These are phyloP conservation scores for Lycophotia porphyrea DNA, from an alignment of 2,888 invertebrate genomes.

Conservation along the genomic window DNA sequence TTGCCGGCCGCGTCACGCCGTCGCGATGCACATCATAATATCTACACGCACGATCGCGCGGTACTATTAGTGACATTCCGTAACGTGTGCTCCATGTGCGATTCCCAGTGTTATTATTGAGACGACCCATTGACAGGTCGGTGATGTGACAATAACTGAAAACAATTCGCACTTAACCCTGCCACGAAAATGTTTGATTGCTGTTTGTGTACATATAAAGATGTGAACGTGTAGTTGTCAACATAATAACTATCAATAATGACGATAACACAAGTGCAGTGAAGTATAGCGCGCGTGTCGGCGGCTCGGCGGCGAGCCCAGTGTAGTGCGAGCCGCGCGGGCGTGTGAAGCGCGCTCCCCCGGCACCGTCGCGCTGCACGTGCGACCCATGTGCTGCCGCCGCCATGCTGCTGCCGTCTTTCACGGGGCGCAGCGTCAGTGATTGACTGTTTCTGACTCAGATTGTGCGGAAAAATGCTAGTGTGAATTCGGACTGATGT, in stretches of 20 bases:
- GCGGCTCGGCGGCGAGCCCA: conserved; percentile 77
- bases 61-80: conserved; percentile 66
- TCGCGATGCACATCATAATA: conserved; percentile 80
- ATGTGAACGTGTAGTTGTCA: conserved; percentile 70
- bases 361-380: conserved; percentile 70
- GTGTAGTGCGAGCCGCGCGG: conserved; percentile 81
- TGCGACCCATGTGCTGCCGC: conserved; percentile 73
- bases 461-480: conserved; percentile 65
- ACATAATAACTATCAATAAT: conserved; percentile 82
- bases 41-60: conserved; percentile 77
- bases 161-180: conserved; percentile 62
- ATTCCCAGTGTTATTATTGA: conserved; percentile 57
- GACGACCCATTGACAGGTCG: conserved; percentile 56
- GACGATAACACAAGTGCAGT: conserved; percentile 83
- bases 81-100: conserved; percentile 58
- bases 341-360: conserved; percentile 81
- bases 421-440: conserved; percentile 61
- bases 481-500: conserved; percentile 80
- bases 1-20: conserved; percentile 84
- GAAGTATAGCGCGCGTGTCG: conserved; percentile 77
- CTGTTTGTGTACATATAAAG: conserved; percentile 68
- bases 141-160: conserved; percentile 63
- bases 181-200: conserved; percentile 65
- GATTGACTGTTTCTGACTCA: conserved; percentile 68
- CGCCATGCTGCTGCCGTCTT: conserved; percentile 63